Base-by-base conservation (phyloP, 2,113 vertebrate species). In the Otus sunia region DNA sequence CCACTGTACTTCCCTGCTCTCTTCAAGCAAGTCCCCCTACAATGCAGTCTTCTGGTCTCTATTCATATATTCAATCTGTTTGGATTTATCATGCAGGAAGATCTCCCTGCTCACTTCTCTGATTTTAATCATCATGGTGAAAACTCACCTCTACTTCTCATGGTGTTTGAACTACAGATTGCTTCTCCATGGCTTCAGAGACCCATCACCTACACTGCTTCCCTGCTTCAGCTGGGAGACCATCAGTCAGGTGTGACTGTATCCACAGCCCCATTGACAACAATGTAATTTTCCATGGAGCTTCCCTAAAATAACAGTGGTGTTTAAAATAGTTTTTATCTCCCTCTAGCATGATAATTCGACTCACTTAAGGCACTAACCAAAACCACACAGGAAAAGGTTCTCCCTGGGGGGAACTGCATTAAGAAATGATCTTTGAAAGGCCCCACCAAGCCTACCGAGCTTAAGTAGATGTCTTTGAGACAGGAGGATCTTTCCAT, bases 151-250 rank as follows among this genome's bases (percentile, higher is more conserved):
- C 66, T 81, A 1, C 52, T 78, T 25, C n/a, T 43, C 36, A 5
- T 0, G 2, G 26, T 19, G 36, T 73, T 52, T n/a, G 39, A 64
- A 6, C 19, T 19, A 15, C 74, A 86, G 25, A 6, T 76, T 1
- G 1, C 23, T 90, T 34, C 37, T 72, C 52, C 22, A 0, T 9
- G 29, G 88, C 14, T 82, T 59, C 43, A 69, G 82, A 67, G 66
- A 32, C 19, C 32, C 67, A 58, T 17, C 47, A 49, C 30, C 15
- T 9, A 4, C 49, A 13, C 41, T 0, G 1, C 19, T 36, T 27
- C 43, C 60, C 41, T 47, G 56, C 2, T 71, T 41, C 10, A 13
- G 29, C 66, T 67, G 75, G 59, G 62, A 49, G 20, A 86, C 25
- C 60, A 37, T 23, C 67, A 56, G 2, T 12, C 50, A 47, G 55